phyloP scores from a whole-genome alignment of 2,888 invertebrate species.

The Himalopsyche tibetana region DNA sequence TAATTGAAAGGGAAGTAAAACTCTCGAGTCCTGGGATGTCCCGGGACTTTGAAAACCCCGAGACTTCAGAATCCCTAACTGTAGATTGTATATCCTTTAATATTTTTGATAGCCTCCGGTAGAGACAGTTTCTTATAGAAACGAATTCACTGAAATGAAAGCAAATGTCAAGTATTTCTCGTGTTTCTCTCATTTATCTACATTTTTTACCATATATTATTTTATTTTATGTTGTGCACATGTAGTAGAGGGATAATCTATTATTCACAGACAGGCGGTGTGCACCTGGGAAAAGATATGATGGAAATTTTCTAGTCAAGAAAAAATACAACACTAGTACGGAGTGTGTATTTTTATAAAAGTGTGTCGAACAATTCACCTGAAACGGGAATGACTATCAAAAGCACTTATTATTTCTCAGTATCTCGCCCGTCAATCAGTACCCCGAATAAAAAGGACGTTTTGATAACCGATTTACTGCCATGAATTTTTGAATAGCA shows the following conservation, averaged over 20 bases:
- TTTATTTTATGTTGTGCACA: constrained; percentile 6
- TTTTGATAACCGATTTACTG: no score
- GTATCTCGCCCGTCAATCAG: no score
- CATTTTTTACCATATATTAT: constrained; percentile 26
- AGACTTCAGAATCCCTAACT: no score
- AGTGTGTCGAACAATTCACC: neutral
- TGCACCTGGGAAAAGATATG: constrained; percentile 26
- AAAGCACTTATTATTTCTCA: no score
- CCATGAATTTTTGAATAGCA: no score
- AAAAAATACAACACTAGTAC: neutral
- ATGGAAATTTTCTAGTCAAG: constrained; percentile 17
- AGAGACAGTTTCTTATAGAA: neutral
- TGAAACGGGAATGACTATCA: neutral
- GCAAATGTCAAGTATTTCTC: neutral
- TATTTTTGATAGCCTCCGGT: neutral
- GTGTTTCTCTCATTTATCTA: neutral
- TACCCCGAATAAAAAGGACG: no score
- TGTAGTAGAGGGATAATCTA: constrained; percentile 3
- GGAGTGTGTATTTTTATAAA: neutral
- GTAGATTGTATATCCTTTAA: neutral
- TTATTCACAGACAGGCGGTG: constrained; percentile 15
- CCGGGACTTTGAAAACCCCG: no score
- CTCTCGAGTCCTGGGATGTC: no score
- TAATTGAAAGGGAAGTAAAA: no score
- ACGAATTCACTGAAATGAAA: neutral